phyloP scores from a whole-genome alignment of 2,113 vertebrate genomes.

The Lethenteron reissneri region DNA sequence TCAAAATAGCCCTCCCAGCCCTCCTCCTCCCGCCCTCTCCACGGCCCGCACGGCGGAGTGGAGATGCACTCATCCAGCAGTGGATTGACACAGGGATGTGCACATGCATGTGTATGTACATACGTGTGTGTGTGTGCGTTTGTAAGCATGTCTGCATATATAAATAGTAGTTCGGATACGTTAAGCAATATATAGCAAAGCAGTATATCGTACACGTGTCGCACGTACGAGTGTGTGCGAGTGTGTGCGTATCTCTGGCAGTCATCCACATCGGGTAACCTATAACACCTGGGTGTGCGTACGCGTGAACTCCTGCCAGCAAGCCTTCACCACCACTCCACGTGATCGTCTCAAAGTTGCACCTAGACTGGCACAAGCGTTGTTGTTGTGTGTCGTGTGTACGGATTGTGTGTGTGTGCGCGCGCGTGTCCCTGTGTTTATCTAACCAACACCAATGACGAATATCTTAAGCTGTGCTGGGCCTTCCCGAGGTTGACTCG shows the following conservation, averaged over 20 bases:
- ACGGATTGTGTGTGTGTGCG: not conserved
- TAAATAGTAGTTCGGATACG: no score
- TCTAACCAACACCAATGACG: not conserved
- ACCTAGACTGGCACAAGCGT: not conserved
- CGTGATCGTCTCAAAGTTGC: no score
- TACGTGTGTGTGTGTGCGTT: conserved; percentile 1
- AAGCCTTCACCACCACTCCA: not conserved
- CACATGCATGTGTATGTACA: not conserved
- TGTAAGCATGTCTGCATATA: not conserved
- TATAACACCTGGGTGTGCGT: not conserved
- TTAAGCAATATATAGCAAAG: no score
- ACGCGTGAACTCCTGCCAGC: not conserved
- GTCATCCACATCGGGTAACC: not conserved
- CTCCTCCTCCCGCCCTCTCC: no score
- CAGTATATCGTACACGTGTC: no score
- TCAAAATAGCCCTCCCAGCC: no score
- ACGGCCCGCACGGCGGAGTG: no score
- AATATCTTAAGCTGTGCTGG: no score
- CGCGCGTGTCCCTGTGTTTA: not conserved
- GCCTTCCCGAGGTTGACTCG: no score
- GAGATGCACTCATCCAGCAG: no score
- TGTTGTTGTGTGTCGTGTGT: not conserved
- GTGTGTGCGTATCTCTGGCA: not conserved
- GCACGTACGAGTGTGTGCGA: not conserved
- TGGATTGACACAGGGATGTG: no score